These are phyloP conservation scores for Sebastes umbrosus DNA, from an alignment of 2,797 vertebrate species.

Conservation along the genomic window DNA sequence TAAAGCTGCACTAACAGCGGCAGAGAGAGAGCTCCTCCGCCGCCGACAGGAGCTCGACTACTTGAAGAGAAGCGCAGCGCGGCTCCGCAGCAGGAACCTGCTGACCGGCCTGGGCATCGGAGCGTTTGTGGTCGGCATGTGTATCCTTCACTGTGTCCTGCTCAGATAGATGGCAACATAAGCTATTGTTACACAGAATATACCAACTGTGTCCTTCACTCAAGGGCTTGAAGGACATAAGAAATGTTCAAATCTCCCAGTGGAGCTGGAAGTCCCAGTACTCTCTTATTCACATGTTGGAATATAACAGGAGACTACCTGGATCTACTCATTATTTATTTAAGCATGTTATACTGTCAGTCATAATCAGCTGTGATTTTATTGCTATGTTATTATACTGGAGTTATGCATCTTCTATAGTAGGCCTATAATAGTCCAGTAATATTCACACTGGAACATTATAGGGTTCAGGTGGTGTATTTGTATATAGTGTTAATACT, in stretches of 20 bases:
- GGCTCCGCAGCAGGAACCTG: constrained; percentile 58
- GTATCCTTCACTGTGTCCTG: constrained; percentile 60
- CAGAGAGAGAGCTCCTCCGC: constrained; percentile 21
- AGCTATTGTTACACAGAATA: neutral
- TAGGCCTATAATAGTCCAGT: too few species aligned
- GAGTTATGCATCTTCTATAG: too few species aligned
- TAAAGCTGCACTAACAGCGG: neutral
- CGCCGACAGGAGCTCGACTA: constrained; percentile 43
- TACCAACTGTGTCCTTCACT: neutral
- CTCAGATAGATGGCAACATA: neutral
- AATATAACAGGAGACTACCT: too few species aligned
- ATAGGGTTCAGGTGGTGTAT: too few species aligned
- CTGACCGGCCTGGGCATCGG: constrained; percentile 59
- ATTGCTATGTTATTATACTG: too few species aligned
- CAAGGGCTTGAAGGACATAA: neutral
- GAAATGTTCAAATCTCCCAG: neutral
- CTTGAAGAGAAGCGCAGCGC: constrained; percentile 33
- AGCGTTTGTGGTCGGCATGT: constrained; percentile 64
- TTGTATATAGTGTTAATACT: too few species aligned
- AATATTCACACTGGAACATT: too few species aligned
- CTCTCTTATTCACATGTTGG: too few species aligned
- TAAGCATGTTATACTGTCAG: too few species aligned
- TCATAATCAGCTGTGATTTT: too few species aligned
- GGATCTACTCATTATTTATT: too few species aligned
- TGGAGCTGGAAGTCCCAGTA: too few species aligned